phyloP scores from a whole-genome alignment of 2,888 invertebrate species.

The Rhagophthalmus giganteus region DNA sequence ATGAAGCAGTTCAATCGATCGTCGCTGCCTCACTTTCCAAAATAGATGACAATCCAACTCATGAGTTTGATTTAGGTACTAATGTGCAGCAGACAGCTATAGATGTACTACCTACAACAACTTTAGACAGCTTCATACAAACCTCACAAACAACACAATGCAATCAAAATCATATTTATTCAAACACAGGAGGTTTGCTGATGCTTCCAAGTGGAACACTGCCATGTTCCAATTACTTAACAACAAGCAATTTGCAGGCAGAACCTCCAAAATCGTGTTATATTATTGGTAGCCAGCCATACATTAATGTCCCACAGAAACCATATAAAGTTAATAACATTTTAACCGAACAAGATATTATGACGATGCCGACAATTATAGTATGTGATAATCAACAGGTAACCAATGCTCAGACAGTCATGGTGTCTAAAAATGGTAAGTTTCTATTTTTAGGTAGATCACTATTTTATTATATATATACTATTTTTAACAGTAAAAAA shows the following conservation, averaged over 20 bases:
- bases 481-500: conserved; percentile 8
- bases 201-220: conserved; percentile 30
- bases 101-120: neutral
- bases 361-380: conserved; percentile 50
- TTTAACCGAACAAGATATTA: conserved; percentile 46
- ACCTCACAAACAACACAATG: conserved; percentile 6
- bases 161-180: conserved; percentile 29
- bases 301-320: conserved; percentile 27
- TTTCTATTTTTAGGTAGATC: neutral
- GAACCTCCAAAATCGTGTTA: conserved; percentile 30
- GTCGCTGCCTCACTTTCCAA: conserved; percentile 11
- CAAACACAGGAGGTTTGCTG: conserved; percentile 33
- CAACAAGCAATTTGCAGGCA: conserved; percentile 11
- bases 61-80: neutral
- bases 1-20: conserved; percentile 18
- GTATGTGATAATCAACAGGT: conserved; percentile 30
- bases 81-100: neutral
- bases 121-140: neutral
- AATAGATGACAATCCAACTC: neutral
- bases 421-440: conserved; percentile 15
- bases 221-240: conserved; percentile 16
- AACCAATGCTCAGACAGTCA: conserved; percentile 6
- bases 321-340: conserved; percentile 24
- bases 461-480: neutral
- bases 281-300: conserved; percentile 32